phyloP scores from a whole-genome alignment of 2,113 vertebrate genomes.

The Ptyas mucosa region DNA sequence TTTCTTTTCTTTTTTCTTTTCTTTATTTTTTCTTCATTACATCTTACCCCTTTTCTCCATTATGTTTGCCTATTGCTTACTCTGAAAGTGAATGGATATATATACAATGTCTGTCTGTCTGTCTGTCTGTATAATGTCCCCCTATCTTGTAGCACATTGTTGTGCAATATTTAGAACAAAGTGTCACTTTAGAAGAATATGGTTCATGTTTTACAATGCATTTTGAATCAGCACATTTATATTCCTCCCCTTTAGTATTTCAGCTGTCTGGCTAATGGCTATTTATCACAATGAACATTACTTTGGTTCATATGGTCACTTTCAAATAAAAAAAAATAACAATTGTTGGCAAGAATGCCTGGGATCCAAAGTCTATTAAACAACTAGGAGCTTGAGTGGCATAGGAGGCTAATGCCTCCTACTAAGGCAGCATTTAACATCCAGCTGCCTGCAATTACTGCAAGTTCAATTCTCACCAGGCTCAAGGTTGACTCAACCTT shows the following conservation, averaged over 20 bases:
- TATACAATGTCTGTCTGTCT: background rate
- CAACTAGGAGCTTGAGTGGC: no score
- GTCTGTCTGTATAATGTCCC: background rate
- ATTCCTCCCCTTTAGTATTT: background rate
- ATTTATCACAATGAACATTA: background rate
- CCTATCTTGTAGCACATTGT: background rate
- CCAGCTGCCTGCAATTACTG: no score
- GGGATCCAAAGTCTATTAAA: background rate
- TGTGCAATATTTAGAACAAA: background rate
- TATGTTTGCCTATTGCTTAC: background rate
- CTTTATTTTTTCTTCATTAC: background rate
- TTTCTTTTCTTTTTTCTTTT: background rate
- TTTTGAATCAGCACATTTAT: background rate
- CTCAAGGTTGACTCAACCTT: no score
- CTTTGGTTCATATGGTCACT: background rate
- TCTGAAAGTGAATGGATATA: background rate
- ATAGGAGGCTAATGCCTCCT: no score
- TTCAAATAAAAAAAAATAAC: background rate
- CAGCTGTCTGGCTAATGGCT: background rate
- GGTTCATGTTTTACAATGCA: background rate
- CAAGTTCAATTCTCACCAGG: no score
- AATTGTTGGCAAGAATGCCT: background rate
- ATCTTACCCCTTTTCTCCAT: background rate
- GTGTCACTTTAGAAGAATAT: background rate
- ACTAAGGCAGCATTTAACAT: no score